These are phyloP conservation scores for Trichopria drosophilae DNA, from an alignment of 2,888 invertebrate species.

Conservation along the genomic window DNA sequence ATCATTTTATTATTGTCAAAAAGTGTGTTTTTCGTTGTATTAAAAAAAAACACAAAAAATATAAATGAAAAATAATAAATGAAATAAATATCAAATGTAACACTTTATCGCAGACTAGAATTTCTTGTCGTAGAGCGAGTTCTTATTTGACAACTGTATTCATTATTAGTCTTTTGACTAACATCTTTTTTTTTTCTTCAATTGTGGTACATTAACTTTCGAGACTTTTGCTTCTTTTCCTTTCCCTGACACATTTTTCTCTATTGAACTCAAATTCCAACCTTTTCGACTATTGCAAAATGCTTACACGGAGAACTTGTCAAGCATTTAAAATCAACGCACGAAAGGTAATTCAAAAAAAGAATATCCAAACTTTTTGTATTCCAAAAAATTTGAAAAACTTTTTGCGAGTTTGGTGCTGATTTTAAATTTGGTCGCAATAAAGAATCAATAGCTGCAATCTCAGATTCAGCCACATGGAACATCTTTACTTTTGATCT, in stretches of 20 bases:
- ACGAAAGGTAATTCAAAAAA: too few relatives aligned
- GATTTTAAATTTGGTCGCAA: slow-evolving; percentile 3
- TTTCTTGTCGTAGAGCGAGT: slow-evolving; percentile 29
- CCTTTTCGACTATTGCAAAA: neutral
- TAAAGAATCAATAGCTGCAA: neutral
- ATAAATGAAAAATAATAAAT: too few relatives aligned
- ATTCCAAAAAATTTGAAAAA: neutral
- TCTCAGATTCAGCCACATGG: slow-evolving; percentile 3
- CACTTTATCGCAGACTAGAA: slow-evolving; percentile 37
- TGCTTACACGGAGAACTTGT: neutral
- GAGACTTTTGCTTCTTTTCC: neutral
- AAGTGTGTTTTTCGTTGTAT: too few relatives aligned
- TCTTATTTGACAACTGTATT: too few relatives aligned
- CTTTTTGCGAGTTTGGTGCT: neutral
- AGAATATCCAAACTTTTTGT: neutral
- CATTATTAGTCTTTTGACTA: too few relatives aligned
- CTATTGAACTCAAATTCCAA: neutral
- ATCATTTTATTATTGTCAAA: too few relatives aligned
- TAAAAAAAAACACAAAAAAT: too few relatives aligned
- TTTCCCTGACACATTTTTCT: slow-evolving; percentile 3
- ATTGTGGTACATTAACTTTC: too few relatives aligned
- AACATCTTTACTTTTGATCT: neutral
- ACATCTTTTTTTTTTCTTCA: too few relatives aligned
- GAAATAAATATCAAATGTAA: slow-evolving; percentile 32
- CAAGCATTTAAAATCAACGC: too few relatives aligned